Evolutionary conservation across 92 coral and sea anemone genomes (phyloP), one percentile per base, ranked within the genome.

Genomic region (Epizoanthus scotinus): DNA sequence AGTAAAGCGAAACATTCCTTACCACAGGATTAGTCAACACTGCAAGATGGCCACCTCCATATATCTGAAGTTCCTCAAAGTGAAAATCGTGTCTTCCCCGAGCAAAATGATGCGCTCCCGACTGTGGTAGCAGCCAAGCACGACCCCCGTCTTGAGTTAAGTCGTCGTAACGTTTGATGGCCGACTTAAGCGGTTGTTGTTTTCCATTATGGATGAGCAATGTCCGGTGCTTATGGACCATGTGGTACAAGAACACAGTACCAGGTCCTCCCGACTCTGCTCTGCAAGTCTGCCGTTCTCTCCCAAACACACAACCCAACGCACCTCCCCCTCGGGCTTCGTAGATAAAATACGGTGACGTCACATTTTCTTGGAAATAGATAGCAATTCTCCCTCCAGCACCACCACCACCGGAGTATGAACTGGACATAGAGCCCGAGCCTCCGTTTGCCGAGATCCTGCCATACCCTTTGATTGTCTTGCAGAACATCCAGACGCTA

Each of bases 191-290:
- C 42, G 94, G 94, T 69, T 90, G 82, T 69, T 90, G 94, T 5
- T 85, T 70, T 9, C 94, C 90, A 55, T 90, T 90, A 49, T 90
- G 77, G 9, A 90, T 63, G 29, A 90, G 78, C 28, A 90, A 70
- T 12, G 94, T 90, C 19, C 94, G 94, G 70, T 90, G 94, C 22
- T 79, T 73, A n/a, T 90, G 81, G 19, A 83, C 67, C 94, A 90
- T 83, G 38, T 86, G 90, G 75, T 90, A 90, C 70, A 90, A 82
- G 67, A 90, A 90, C 31, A 90, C 88, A 21, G 94, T 90, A 2
- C 94, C 94, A 6, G 94, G 94, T 44, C 94, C 94, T 58, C 94
- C 94, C 18, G 94, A 78, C 79, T 90, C 94, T 18, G 94, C 94
- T 36, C 73, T 59, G 38, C 94, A 90, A 1, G 10, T 40, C 18